Evolutionary conservation across 2,888 invertebrate species (phyloP).

Genomic region (Petrolisthes manimaculis): DNA sequence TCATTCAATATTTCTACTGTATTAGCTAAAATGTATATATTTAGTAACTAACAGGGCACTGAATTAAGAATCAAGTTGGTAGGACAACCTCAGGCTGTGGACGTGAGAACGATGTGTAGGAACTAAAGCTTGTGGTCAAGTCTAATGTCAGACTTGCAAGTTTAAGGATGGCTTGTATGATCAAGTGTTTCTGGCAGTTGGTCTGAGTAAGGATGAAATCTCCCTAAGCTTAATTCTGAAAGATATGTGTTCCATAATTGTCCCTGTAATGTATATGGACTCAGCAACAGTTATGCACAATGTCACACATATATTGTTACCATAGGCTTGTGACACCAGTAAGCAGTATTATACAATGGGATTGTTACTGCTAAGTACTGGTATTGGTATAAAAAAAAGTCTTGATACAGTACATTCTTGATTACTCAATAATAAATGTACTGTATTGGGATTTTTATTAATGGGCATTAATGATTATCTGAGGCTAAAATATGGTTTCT

Average conservation of each 20-base stretch:
- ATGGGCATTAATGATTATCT: too few species aligned
- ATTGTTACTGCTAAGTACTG: too few species aligned
- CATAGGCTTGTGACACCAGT: neutral
- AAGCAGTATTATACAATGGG: too few species aligned
- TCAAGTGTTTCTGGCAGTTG: constrained; percentile 26
- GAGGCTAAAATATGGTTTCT: too few species aligned
- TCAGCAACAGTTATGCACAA: neutral
- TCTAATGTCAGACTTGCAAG: neutral
- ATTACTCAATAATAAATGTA: too few species aligned
- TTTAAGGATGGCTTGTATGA: constrained; percentile 22
- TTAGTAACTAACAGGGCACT: too few species aligned
- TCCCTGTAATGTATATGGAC: neutral
- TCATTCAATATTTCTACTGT: too few species aligned
- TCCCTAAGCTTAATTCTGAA: neutral
- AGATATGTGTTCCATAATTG: neutral
- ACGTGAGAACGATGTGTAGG: constrained; percentile 4
- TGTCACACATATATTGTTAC: neutral
- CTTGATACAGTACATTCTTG: too few species aligned
- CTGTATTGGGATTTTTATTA: too few species aligned
- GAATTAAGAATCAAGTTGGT: neutral
- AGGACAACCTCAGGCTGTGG: neutral
- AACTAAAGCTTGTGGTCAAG: constrained; percentile 14
- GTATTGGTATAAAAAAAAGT: too few species aligned
- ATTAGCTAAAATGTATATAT: too few species aligned
- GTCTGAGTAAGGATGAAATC: neutral